Conservation (phyloP, 2,888 invertebrate species). For the Drosophila maculinotata region DNA sequence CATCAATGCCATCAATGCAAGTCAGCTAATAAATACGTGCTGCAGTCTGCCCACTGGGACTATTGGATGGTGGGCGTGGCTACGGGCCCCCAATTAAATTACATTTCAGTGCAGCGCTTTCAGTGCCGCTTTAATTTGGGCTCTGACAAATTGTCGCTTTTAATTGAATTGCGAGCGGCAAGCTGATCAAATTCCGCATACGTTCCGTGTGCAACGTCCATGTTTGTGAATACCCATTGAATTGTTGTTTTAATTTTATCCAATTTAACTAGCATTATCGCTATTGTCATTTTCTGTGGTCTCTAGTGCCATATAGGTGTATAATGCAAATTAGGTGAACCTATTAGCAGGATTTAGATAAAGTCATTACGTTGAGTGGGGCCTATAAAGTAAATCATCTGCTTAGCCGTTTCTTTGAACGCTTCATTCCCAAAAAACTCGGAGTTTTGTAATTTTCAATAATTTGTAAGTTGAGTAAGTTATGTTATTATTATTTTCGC, state of each 20-base stretch:
- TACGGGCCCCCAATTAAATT: constrained; percentile 45
- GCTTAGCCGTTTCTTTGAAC: no score
- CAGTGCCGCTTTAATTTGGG: constrained; percentile 65
- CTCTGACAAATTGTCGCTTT: constrained; percentile 51
- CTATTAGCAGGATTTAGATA: not conserved
- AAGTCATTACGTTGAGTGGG: no score
- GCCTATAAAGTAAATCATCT: no score
- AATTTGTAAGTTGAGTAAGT: not conserved
- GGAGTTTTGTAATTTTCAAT: no score
- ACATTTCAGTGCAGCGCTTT: constrained; percentile 58
- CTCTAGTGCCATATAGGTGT: constrained; percentile 4
- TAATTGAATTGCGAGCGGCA: constrained; percentile 68
- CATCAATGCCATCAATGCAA: constrained; percentile 76
- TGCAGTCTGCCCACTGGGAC: constrained; percentile 43
- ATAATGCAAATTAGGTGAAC: constrained; percentile 14
- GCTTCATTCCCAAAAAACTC: no score
- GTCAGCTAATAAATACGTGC: constrained; percentile 81
- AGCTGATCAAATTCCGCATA: constrained; percentile 64
- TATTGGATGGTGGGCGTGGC: constrained; percentile 9
- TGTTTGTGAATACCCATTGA: constrained; percentile 46
- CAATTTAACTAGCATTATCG: constrained; percentile 80
- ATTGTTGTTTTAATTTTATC: constrained; percentile 72
- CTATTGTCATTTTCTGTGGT: constrained; percentile 42
- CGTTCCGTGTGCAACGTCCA: constrained; percentile 42
- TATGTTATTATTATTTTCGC: not conserved